phyloP scores from a whole-genome alignment of 2,888 invertebrate genomes.

The Tipula lateralis region DNA sequence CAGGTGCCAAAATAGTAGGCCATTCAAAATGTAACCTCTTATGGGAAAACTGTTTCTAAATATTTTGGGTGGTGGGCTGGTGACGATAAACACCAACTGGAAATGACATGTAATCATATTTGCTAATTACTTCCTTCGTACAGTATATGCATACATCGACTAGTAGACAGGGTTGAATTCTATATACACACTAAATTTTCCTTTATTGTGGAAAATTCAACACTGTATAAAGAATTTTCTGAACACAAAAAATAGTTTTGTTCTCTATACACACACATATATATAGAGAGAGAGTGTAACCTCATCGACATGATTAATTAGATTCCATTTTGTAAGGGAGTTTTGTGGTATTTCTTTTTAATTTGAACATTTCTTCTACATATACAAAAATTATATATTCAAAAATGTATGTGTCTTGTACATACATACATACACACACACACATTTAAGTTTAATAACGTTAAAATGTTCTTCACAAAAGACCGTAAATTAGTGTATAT shows the following conservation, averaged over 20 bases:
- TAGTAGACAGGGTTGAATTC: background rate
- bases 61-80: no score
- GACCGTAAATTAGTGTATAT: background rate
- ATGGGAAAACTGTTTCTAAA: no score
- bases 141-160: background rate
- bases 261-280: background rate
- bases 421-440: background rate
- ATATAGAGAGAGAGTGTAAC: background rate
- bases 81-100: conserved; percentile 27
- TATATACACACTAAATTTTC: background rate
- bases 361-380: conserved; percentile 13
- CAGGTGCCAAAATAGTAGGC: no score
- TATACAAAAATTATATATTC: background rate
- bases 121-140: conserved; percentile 14
- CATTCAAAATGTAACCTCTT: no score
- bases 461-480: background rate
- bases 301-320: conserved; percentile 29
- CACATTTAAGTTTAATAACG: background rate
- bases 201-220: background rate
- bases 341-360: conserved; percentile 25
- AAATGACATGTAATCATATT: conserved; percentile 27
- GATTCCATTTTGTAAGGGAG: conserved; percentile 12
- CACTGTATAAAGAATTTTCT: background rate
- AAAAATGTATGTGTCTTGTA: background rate
- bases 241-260: background rate